Evolutionary conservation across 2,797 vertebrate species (phyloP).

Genomic region (Crenuchus spilurus): DNA sequence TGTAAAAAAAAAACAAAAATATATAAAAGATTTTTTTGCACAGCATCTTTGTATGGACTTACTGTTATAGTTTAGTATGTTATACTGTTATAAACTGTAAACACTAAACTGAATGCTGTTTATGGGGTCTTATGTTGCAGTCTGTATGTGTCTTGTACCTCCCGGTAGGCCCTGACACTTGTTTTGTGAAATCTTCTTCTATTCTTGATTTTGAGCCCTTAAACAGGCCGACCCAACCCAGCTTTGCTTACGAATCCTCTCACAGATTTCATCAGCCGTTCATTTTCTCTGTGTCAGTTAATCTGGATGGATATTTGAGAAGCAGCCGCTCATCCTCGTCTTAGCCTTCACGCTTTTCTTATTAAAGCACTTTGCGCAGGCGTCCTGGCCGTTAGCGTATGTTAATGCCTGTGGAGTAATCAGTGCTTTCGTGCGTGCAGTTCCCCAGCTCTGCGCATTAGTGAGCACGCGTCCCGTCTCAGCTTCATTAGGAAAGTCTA

Average conservation of each 20-base stretch:
- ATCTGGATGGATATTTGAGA: constrained; percentile 3
- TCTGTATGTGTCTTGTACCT: too few species aligned
- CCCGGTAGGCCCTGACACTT: too few species aligned
- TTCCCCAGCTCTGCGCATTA: constrained; percentile 1
- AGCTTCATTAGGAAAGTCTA: constrained; percentile 17
- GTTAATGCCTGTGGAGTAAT: constrained; percentile 23
- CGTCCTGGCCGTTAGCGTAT: constrained; percentile 1
- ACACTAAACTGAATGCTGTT: too few species aligned
- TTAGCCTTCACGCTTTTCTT: constrained; percentile 25
- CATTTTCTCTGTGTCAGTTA: constrained; percentile 33
- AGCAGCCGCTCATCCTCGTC: constrained; percentile 18
- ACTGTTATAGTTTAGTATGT: too few species aligned
- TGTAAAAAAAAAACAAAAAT: too few species aligned
- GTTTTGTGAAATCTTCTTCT: constrained; percentile 9
- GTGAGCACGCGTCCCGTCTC: not conserved
- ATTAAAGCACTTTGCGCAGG: constrained; percentile 25
- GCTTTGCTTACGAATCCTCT: too few species aligned
- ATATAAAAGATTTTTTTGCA: too few species aligned
- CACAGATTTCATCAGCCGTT: constrained; percentile 15
- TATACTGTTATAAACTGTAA: too few species aligned
- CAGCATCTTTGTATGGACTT: too few species aligned
- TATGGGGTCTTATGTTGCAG: too few species aligned
- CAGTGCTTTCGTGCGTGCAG: not conserved
- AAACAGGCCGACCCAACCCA: too few species aligned
- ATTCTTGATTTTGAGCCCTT: too few species aligned